Conservation (phyloP, 2,888 invertebrate species). For the Clostera curtula region DNA sequence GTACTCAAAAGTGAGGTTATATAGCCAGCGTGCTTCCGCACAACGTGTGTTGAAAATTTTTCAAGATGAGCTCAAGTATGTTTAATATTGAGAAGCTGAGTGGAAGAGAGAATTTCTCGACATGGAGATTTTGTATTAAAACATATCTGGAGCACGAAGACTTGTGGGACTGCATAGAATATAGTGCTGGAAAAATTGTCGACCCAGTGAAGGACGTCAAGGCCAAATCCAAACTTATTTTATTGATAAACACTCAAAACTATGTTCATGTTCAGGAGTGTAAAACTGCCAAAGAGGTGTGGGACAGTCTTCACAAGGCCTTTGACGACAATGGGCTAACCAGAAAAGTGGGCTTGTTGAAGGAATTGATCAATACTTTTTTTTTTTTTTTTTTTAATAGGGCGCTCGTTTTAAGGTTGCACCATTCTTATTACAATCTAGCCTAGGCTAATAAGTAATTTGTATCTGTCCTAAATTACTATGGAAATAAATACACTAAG, state of each 20-base stretch:
- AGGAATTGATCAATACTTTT: conserved; percentile 7
- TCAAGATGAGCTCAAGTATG: no score
- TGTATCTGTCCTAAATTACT: no score
- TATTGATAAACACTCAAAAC: conserved; percentile 9
- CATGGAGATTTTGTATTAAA: conserved; percentile 8
- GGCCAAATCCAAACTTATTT: conserved; percentile 11
- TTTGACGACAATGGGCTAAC: conserved; percentile 12
- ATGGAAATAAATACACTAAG: no score
- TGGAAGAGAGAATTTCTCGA: conserved; percentile 6
- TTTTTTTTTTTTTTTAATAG: no score
- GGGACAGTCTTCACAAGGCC: conserved; percentile 10
- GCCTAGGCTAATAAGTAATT: no score
- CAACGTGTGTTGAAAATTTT: no score
- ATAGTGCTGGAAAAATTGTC: neutral
- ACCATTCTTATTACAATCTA: no score
- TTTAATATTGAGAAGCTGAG: conserved; percentile 5
- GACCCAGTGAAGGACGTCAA: conserved; percentile 9
- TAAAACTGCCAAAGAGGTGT: conserved; percentile 13
- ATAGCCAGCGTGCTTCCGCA: no score
- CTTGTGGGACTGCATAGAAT: conserved; percentile 7
- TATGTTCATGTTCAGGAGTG: conserved; percentile 15
- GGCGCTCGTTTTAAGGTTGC: no score
- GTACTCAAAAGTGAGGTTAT: no score
- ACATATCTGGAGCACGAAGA: conserved; percentile 7
- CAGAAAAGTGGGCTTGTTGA: no score